Percentiles rank a stretch among this genome's conserved stretches.
Conservation (phyloP, 2,113 vertebrate genomes). For the Cololabis saira region DNA sequence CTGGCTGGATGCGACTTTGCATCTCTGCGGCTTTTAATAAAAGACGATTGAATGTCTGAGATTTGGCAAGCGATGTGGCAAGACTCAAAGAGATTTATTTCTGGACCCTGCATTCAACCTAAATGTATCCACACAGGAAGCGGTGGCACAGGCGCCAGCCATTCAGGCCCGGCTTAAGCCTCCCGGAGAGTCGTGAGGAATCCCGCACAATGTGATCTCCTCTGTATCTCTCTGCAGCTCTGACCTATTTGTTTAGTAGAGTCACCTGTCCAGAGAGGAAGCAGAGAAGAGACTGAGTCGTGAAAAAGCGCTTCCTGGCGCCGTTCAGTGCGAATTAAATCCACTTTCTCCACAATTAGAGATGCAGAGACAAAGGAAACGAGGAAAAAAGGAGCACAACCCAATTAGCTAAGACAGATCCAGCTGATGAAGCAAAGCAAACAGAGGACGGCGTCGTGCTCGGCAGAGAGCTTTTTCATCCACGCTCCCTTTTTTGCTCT, state of each 20-base stretch:
- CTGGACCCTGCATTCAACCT: too few relatives aligned
- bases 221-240: constrained; percentile 59
- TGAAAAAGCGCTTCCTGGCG: constrained; percentile 22
- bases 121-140: too few relatives aligned
- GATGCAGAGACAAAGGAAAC: constrained; percentile 11
- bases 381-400: constrained; percentile 18
- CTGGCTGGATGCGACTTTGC: constrained; percentile 22
- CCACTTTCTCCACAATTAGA: constrained; percentile 6
- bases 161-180: too few relatives aligned
- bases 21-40: constrained; percentile 21
- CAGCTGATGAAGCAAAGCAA: constrained; percentile 24
- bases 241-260: constrained; percentile 66
- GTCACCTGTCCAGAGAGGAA: constrained; percentile 55
- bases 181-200: too few relatives aligned
- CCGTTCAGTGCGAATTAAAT: constrained; percentile 36
- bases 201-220: too few relatives aligned
- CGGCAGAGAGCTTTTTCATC: neutral
- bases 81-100: constrained; percentile 23
- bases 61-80: constrained; percentile 1
- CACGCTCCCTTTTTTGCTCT: neutral
- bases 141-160: too few relatives aligned
- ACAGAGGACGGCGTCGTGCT: constrained; percentile 18
- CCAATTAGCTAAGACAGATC: constrained; percentile 54
- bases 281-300: neutral
- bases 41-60: constrained; percentile 35